Evolutionary conservation across 2,797 vertebrate species (phyloP).

Genomic region (Danio jaintianensis): DNA sequence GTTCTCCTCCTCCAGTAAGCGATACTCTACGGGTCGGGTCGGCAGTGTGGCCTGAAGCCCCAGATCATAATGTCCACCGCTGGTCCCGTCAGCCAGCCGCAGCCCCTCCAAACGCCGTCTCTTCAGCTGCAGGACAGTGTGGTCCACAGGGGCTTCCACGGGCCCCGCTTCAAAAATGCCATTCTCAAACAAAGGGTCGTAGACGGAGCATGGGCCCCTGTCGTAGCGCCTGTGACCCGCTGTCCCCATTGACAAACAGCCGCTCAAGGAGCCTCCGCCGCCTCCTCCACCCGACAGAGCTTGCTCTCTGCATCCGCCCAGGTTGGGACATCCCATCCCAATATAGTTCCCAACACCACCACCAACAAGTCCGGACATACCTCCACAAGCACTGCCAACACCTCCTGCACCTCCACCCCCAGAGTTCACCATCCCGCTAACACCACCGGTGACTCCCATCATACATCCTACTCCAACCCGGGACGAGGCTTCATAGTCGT

Average conservation of each 20-base stretch:
- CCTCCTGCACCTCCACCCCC: constrained; percentile 68
- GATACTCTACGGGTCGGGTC: constrained; percentile 86
- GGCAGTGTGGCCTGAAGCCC: constrained; percentile 81
- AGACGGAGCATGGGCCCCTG: constrained; percentile 79
- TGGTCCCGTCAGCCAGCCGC: constrained; percentile 79
- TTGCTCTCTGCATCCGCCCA: constrained; percentile 79
- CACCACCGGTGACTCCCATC: constrained; percentile 71
- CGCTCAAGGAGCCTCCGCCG: constrained; percentile 72
- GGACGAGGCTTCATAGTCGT: constrained; percentile 80
- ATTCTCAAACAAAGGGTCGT: constrained; percentile 84
- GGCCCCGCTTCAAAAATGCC: constrained; percentile 80
- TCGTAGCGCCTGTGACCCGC: constrained; percentile 77
- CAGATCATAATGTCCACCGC: constrained; percentile 78
- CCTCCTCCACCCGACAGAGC: constrained; percentile 71
- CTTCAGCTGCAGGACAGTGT: constrained; percentile 88
- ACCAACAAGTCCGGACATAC: constrained; percentile 78
- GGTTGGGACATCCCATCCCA: constrained; percentile 77
- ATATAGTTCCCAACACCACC: constrained; percentile 73
- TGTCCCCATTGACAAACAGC: constrained; percentile 73
- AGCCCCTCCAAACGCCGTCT: constrained; percentile 89
- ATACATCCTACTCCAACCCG: constrained; percentile 72
- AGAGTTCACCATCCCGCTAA: constrained; percentile 74
- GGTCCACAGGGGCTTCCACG: constrained; percentile 87
- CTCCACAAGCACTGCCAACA: constrained; percentile 69
- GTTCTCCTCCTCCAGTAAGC: constrained; percentile 96